A percentile compares a stretch with the other conserved stretches of the same genome.
phyloP scores from a whole-genome alignment of 2,888 invertebrate species.

The Nephrocerus scutellatus region DNA sequence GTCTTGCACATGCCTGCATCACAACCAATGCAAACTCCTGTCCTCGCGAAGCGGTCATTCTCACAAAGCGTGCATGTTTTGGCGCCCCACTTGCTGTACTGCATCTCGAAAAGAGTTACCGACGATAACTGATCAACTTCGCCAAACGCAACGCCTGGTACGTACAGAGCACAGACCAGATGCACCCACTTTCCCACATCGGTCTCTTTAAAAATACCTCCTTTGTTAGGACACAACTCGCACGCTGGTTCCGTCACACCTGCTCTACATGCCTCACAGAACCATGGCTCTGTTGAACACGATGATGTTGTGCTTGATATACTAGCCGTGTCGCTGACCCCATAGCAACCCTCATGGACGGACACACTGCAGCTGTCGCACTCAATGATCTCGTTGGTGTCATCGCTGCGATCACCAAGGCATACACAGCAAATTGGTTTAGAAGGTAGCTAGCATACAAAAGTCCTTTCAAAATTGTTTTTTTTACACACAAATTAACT shows the following conservation, averaged over 20 bases:
- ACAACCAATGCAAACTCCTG: slow-evolving; percentile 94
- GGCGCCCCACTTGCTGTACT: slow-evolving; percentile 94
- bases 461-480: neutral
- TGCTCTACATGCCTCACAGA: slow-evolving; percentile 96
- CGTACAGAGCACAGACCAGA: slow-evolving; percentile 93
- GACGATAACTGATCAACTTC: slow-evolving; percentile 87
- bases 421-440: slow-evolving; percentile 88
- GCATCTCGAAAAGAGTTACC: slow-evolving; percentile 94
- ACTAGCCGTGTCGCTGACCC: slow-evolving; percentile 85
- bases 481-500: slow-evolving; percentile 28
- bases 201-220: slow-evolving; percentile 91
- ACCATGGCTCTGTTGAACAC: slow-evolving; percentile 97
- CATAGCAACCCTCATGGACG: slow-evolving; percentile 96
- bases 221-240: slow-evolving; percentile 90
- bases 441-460: slow-evolving; percentile 52
- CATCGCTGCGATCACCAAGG: slow-evolving; percentile 85
- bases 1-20: slow-evolving; percentile 98
- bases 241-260: slow-evolving; percentile 83
- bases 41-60: slow-evolving; percentile 77
- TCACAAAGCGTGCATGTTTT: slow-evolving; percentile 86
- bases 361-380: slow-evolving; percentile 95
- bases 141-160: slow-evolving; percentile 94
- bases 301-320: slow-evolving; percentile 89
- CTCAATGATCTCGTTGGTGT: slow-evolving; percentile 92
- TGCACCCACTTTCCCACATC: slow-evolving; percentile 99